Conservation (phyloP, 2,888 invertebrate species). For the Mimumesa dahlbomi region DNA sequence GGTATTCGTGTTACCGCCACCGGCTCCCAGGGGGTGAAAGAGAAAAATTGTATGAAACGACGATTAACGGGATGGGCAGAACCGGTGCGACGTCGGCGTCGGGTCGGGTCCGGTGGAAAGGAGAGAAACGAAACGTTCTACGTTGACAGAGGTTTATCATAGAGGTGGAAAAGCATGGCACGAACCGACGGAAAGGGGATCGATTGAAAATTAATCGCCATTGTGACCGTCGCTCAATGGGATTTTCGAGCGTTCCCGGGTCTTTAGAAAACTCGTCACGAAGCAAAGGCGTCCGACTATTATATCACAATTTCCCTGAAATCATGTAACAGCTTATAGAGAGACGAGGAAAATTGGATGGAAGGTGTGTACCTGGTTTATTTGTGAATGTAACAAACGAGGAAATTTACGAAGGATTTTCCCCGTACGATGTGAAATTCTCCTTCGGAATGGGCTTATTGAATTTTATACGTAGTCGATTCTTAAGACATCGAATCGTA, state of each 20-base stretch:
- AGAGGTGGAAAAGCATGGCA: slow-evolving; percentile 14
- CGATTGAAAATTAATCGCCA: slow-evolving; percentile 58
- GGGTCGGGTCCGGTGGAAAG: background rate
- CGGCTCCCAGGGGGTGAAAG: slow-evolving; percentile 14
- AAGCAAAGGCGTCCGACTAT: background rate
- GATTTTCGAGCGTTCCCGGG: background rate
- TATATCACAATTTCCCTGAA: background rate
- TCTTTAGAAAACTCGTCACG: slow-evolving; percentile 7
- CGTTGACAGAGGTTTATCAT: too few species aligned
- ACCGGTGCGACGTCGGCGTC: too few species aligned
- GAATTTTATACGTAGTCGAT: background rate
- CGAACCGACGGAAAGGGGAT: background rate
- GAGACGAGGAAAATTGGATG: too few species aligned
- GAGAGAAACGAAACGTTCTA: background rate
- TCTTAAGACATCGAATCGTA: background rate
- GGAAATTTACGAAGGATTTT: too few species aligned
- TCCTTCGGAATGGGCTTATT: too few species aligned
- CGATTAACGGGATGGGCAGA: slow-evolving; percentile 43
- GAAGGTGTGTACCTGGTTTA: too few species aligned
- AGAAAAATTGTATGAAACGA: slow-evolving; percentile 35
- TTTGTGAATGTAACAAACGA: too few species aligned
- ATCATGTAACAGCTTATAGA: background rate
- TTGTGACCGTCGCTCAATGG: slow-evolving; percentile 30
- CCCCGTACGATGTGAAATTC: too few species aligned
- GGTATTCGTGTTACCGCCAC: slow-evolving; percentile 16